These are phyloP conservation scores for Zapornia atra DNA, from an alignment of 2,113 vertebrate genomes.

Conservation along the genomic window DNA sequence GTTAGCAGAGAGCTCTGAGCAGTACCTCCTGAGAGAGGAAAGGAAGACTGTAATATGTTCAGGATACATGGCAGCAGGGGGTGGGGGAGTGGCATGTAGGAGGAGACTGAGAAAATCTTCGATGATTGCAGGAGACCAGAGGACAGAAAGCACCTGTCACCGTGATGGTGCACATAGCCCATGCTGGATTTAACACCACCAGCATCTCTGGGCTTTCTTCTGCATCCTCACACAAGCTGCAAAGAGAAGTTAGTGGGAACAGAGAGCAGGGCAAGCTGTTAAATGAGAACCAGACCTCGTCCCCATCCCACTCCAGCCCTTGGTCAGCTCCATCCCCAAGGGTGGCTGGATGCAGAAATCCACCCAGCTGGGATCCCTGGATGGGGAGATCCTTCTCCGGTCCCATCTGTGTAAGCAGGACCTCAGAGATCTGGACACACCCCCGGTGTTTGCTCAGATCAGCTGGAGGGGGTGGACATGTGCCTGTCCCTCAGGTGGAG, in stretches of 20 bases:
- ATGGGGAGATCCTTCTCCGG: neutral
- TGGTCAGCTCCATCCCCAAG: neutral
- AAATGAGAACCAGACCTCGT: neutral
- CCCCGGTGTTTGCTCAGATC: neutral
- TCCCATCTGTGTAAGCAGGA: neutral
- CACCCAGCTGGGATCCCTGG: neutral
- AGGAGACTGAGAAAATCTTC: conserved; percentile 60
- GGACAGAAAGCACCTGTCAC: conserved; percentile 43
- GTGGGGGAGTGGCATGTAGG: conserved; percentile 65
- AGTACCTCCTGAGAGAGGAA: conserved; percentile 42
- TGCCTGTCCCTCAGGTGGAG: neutral
- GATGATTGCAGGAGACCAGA: conserved; percentile 50
- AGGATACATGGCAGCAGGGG: conserved; percentile 40
- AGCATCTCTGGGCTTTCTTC: neutral
- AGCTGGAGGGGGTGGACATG: neutral
- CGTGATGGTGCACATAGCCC: neutral
- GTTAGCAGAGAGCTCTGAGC: conserved; percentile 31
- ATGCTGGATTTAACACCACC: neutral
- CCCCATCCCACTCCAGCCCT: neutral
- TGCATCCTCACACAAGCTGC: neutral
- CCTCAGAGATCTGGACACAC: neutral
- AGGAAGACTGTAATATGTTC: conserved; percentile 60
- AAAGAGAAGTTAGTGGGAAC: neutral
- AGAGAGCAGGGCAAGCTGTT: neutral
- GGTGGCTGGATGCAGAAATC: neutral